A percentile compares a stretch with the other conserved stretches of the same genome.
Conservation (phyloP, 1,140 invertebrate species). For the Drosophila tsacasi region DNA sequence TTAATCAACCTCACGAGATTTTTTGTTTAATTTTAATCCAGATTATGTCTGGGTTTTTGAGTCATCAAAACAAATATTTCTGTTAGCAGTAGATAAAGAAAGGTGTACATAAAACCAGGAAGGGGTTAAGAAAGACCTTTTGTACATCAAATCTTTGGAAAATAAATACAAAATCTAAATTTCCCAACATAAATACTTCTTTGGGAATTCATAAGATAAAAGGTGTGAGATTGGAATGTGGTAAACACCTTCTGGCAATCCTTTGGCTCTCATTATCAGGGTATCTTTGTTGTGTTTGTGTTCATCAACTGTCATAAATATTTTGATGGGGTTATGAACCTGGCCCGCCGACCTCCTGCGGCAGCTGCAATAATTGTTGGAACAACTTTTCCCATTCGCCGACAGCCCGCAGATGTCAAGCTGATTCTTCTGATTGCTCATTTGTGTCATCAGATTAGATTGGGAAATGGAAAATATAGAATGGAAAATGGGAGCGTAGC, state of each 20-base stretch:
- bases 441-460: slow-evolving; percentile 76
- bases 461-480: slow-evolving; percentile 38
- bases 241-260: slow-evolving; percentile 42
- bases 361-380: slow-evolving; percentile 40
- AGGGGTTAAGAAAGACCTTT: neutral
- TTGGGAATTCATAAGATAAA: neutral
- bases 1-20: slow-evolving; percentile 32
- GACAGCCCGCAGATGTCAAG: slow-evolving; percentile 56
- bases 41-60: slow-evolving; percentile 34
- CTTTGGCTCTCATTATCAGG: slow-evolving; percentile 13
- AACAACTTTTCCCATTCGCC: slow-evolving; percentile 70
- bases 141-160: neutral
- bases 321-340: slow-evolving; percentile 39
- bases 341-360: slow-evolving; percentile 11
- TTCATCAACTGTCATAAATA: slow-evolving; percentile 47
- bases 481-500: slow-evolving; percentile 15
- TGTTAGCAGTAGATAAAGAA: slow-evolving; percentile 13
- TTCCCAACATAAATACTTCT: neutral
- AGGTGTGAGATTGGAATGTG: slow-evolving; percentile 31
- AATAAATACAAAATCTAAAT: slow-evolving; percentile 9
- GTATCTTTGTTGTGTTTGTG: slow-evolving; percentile 14
- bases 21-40: slow-evolving; percentile 16
- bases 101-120: slow-evolving; percentile 10
- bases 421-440: slow-evolving; percentile 66
- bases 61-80: slow-evolving; percentile 51